phyloP scores from a whole-genome alignment of 92 coral and sea anemone species.

The Palythoa grandis region DNA sequence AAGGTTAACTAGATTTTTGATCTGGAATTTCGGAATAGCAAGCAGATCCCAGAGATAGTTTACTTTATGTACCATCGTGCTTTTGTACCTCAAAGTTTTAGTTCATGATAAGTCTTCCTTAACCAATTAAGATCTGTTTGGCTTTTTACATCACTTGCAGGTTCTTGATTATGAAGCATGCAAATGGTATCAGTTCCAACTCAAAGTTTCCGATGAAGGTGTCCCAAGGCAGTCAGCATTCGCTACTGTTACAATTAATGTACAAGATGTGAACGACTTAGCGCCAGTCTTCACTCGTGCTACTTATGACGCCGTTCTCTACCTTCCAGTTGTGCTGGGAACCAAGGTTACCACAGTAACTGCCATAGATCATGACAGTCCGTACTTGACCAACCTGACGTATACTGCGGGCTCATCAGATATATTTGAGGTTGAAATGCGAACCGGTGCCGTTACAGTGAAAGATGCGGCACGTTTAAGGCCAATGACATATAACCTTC shows the following conservation, averaged over 20 bases:
- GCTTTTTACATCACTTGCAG: constrained; percentile 43
- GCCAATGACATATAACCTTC: constrained; percentile 59
- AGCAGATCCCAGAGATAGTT: too few relatives aligned
- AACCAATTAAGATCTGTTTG: neutral
- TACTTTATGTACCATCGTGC: too few relatives aligned
- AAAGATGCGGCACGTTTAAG: constrained; percentile 62
- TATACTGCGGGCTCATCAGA: constrained; percentile 60
- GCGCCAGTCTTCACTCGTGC: constrained; percentile 76
- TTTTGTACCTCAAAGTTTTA: neutral
- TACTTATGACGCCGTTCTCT: constrained; percentile 60
- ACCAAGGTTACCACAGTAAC: constrained; percentile 73
- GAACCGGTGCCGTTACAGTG: constrained; percentile 72
- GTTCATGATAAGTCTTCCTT: neutral
- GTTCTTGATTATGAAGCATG: constrained; percentile 75
- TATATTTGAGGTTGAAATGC: constrained; percentile 60
- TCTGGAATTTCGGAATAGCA: too few relatives aligned
- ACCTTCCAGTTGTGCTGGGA: constrained; percentile 75
- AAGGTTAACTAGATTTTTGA: too few relatives aligned
- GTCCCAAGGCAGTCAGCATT: constrained; percentile 72
- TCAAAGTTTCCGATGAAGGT: constrained; percentile 88
- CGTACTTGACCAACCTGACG: constrained; percentile 61
- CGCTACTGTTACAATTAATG: constrained; percentile 71
- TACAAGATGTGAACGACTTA: constrained; percentile 79
- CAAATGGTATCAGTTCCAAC: constrained; percentile 67
- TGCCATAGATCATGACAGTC: constrained; percentile 83